phyloP scores from a whole-genome alignment of 1,140 invertebrate genomes.

The Ips typographus region DNA sequence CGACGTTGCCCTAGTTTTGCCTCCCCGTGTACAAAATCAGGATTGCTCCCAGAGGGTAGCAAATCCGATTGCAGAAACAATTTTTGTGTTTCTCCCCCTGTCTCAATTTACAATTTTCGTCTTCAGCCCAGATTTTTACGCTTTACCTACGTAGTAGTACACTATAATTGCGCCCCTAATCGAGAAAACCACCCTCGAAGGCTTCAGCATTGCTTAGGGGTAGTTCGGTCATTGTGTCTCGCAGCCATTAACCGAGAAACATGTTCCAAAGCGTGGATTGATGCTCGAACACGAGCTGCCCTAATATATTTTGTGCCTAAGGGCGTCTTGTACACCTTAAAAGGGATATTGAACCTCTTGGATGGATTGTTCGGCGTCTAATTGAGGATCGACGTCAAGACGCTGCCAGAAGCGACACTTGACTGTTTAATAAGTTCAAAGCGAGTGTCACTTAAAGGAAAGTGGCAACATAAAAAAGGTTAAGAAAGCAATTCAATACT shows the following conservation, averaged over 20 bases:
- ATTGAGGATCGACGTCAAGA: neutral
- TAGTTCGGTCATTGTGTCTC: neutral
- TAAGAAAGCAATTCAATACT: too few species aligned
- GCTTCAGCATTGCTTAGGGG: neutral
- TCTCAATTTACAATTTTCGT: too few species aligned
- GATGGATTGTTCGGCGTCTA: neutral
- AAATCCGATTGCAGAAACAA: too few species aligned
- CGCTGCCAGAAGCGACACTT: neutral
- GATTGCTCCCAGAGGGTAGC: too few species aligned
- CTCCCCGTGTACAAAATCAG: too few species aligned
- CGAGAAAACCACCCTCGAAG: too few species aligned
- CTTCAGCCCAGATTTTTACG: neutral
- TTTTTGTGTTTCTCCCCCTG: too few species aligned
- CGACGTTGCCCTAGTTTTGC: too few species aligned
- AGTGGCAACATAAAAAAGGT: too few species aligned
- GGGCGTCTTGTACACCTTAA: neutral
- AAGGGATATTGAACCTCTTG: neutral
- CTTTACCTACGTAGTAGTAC: neutral
- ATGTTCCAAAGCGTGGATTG: neutral
- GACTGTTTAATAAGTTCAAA: too few species aligned
- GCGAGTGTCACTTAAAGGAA: too few species aligned
- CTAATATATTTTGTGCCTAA: constrained; percentile 3
- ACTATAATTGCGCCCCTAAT: too few species aligned
- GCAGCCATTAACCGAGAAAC: neutral
- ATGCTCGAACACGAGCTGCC: neutral